Percentiles rank a stretch among this genome's conserved stretches.
Conservation (phyloP, 1,140 invertebrate species). For the Pseudobourletiella spinata region DNA sequence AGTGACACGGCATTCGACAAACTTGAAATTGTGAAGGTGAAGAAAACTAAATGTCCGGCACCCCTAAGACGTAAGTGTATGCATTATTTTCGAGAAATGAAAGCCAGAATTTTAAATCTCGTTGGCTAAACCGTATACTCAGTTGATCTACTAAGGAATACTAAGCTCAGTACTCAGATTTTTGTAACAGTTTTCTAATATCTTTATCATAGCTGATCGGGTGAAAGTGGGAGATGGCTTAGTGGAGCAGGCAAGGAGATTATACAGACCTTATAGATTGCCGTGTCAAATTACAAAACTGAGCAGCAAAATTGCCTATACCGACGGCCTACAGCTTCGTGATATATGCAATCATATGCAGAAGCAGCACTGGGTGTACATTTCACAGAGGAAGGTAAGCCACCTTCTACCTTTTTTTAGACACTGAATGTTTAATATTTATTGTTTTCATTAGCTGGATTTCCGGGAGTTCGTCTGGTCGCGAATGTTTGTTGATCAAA, state of each 20-base stretch:
- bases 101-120: too few species aligned
- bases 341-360: conserved; percentile 13
- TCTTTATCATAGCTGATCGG: too few species aligned
- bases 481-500: conserved; percentile 20
- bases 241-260: background rate
- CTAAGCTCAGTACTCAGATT: too few species aligned
- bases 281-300: conserved; percentile 18
- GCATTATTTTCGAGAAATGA: too few species aligned
- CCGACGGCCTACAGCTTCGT: conserved; percentile 13
- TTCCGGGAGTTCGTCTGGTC: conserved; percentile 18
- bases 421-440: background rate
- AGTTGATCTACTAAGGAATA: too few species aligned
- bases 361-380: conserved; percentile 18
- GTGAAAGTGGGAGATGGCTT: too few species aligned
- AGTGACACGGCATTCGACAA: conserved; percentile 26
- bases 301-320: conserved; percentile 3
- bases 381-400: conserved; percentile 8
- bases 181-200: too few species aligned
- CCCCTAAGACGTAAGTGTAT: too few species aligned
- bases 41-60: too few species aligned
- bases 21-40: conserved; percentile 13
- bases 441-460: conserved; percentile 6
- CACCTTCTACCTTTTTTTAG: conserved; percentile 1
- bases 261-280: conserved; percentile 11
- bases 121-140: too few species aligned